Evolutionary conservation across 2,888 invertebrate genomes (phyloP).

Genomic region (Andrena praecox): DNA sequence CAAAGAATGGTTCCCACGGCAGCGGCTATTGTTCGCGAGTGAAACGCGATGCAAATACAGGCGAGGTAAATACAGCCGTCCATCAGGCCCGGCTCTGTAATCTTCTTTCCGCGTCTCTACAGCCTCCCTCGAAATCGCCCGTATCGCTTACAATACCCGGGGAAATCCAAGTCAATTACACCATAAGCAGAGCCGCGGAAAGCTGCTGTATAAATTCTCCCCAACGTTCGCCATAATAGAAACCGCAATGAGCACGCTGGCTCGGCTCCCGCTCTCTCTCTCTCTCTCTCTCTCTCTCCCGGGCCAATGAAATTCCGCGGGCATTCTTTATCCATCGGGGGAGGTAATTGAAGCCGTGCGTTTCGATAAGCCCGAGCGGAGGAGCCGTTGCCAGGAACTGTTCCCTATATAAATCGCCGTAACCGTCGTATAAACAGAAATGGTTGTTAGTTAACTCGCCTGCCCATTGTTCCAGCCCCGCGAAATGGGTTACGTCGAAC

Average conservation of each 20-base stretch:
- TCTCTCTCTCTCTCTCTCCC: background rate
- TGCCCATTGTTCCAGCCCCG: conserved; percentile 9
- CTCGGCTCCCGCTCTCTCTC: background rate
- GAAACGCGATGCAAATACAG: conserved; percentile 8
- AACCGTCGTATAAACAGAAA: conserved; percentile 47
- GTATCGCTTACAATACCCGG: background rate
- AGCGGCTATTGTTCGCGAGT: conserved; percentile 17
- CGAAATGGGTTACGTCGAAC: conserved; percentile 7
- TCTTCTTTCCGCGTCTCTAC: conserved; percentile 8
- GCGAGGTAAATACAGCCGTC: conserved; percentile 11
- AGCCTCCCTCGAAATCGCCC: background rate
- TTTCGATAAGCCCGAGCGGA: conserved; percentile 46
- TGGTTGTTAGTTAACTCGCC: conserved; percentile 43
- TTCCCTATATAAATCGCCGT: conserved; percentile 45
- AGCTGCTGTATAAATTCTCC: background rate
- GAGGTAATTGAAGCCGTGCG: conserved; percentile 47
- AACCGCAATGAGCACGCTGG: conserved; percentile 8
- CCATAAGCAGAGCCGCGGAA: background rate
- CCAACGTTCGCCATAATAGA: conserved; percentile 12
- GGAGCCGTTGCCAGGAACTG: conserved; percentile 31
- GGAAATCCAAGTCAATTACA: conserved; percentile 21
- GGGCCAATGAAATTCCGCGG: conserved; percentile 29
- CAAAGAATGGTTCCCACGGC: conserved; percentile 1
- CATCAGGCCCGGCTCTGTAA: conserved; percentile 3
- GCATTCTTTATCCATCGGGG: conserved; percentile 39